Evolutionary conservation across 1,140 invertebrate species (phyloP).

Genomic region (Ceratoteleas bidentatus): DNA sequence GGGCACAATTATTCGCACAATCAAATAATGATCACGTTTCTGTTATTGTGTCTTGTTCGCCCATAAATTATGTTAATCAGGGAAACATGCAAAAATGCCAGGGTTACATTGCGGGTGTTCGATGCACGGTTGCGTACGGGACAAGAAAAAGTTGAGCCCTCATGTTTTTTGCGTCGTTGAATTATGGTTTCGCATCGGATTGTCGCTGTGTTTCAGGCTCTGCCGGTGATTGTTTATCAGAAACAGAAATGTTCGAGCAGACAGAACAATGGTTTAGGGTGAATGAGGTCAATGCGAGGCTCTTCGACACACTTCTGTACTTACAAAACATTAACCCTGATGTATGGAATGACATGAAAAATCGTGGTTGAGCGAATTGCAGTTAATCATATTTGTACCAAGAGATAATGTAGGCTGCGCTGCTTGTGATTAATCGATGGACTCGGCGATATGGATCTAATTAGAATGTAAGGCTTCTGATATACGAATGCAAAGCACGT

Average conservation of each 20-base stretch:
- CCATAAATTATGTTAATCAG: constrained; percentile 54
- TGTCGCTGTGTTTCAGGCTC: not conserved
- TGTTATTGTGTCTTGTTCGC: constrained; percentile 28
- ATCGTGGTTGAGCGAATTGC: no score
- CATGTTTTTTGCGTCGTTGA: not conserved
- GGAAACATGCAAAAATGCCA: constrained; percentile 19
- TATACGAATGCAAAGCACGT: no score
- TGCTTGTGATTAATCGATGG: no score
- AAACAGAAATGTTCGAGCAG: not conserved
- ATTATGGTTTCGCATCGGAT: not conserved
- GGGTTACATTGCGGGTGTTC: constrained; percentile 15
- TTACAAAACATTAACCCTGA: no score
- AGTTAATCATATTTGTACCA: no score
- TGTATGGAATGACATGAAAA: no score
- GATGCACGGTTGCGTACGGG: constrained; percentile 16
- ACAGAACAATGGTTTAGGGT: no score
- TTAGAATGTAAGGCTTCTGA: no score
- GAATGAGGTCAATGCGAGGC: no score
- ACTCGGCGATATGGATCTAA: no score
- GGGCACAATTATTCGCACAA: constrained; percentile 37
- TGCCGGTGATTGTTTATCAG: not conserved
- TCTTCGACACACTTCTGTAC: no score
- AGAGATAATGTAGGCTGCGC: no score
- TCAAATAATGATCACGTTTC: constrained; percentile 62
- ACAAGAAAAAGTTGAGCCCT: not conserved